Evolutionary conservation across 2,888 invertebrate species (phyloP), one percentile per base, ranked within the genome.

Genomic region (Oscheius sp.): DNA sequence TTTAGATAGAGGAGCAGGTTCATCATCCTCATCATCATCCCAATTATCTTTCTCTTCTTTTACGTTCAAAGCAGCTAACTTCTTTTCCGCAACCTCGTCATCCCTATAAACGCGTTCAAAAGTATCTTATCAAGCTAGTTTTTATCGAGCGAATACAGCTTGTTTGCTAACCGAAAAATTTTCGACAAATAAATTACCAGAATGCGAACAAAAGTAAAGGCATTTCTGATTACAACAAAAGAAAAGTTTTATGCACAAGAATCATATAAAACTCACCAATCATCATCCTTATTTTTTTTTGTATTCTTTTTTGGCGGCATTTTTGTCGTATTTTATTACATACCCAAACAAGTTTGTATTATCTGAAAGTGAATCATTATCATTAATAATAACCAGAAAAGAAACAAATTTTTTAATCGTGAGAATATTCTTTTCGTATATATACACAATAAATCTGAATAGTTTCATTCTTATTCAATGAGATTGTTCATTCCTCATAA

Each of bases 231-330:
- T 61, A 14, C 26, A 17, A 36, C 8, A 51, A 33, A 30, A 59
- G 12, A 6, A 9, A 12, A 6, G 0, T 22, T 44, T 49, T 67
- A 41, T 17, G 17, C 6, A 17, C 6, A 32, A 30, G 2, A 32
- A 14, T 5, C 14, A 51, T 28, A 32, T 12, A 54, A n/a, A 30
- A 47, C 73, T 68, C 20, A 79, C 80, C 80, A 80, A 54, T 80
- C 79, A 54, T 80, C 79, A 33, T 78, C 68, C 45, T 73, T 74
- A 36, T 78, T 78, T 75, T 76, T 76, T 61, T 74, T 77, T 63
- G 72, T 74, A 69, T 72, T 71, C 56, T 80, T 80, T 54, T 80
- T 80, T 14, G 79, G 80, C 66, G 80, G 80, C 80, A 80, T 80
- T 74, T 57, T 22, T 49, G 47, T 6, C 20, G 12, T 28, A 14